Percentiles rank a stretch among this genome's conserved stretches.
Conservation (phyloP, 2,113 vertebrate genomes). For the Aphyosemion australe region DNA sequence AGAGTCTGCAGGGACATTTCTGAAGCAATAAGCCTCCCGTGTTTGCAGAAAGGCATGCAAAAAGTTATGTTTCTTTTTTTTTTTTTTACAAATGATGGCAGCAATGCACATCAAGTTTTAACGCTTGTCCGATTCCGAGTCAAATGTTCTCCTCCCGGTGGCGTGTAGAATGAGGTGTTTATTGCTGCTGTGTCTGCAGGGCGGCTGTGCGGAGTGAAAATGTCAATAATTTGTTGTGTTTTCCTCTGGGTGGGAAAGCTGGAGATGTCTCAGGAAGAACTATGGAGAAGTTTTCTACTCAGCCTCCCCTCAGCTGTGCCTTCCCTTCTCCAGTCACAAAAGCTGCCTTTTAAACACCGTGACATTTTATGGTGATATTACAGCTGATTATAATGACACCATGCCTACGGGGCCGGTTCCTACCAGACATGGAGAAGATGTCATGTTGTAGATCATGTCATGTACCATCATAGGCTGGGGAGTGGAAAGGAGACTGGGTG, state of each 20-base stretch:
- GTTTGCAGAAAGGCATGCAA: constrained; percentile 27
- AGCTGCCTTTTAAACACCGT: constrained; percentile 30
- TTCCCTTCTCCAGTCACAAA: constrained; percentile 43
- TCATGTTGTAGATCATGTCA: constrained; percentile 47
- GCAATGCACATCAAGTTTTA: constrained; percentile 48
- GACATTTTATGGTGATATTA: constrained; percentile 74
- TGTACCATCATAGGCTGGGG: constrained; percentile 36
- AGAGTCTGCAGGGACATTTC: constrained; percentile 16
- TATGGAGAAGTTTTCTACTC: constrained; percentile 55
- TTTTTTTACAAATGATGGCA: constrained; percentile 44
- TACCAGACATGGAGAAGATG: constrained; percentile 48
- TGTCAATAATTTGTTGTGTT: constrained; percentile 76
- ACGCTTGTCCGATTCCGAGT: constrained; percentile 57
- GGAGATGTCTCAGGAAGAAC: constrained; percentile 54
- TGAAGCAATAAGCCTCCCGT: constrained; percentile 6
- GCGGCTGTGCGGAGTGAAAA: constrained; percentile 64
- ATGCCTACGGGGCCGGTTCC: constrained; percentile 51
- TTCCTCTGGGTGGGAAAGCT: constrained; percentile 53
- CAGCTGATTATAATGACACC: constrained; percentile 61
- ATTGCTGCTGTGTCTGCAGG: constrained; percentile 50
- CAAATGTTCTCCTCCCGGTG: constrained; percentile 47
- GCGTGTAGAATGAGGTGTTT: constrained; percentile 60
- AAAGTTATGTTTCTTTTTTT: constrained; percentile 27
- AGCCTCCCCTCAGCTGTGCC: constrained; percentile 58
- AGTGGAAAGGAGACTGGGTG: background rate